Conservation (phyloP, 2,888 invertebrate species). For the Julus scandinavius region DNA sequence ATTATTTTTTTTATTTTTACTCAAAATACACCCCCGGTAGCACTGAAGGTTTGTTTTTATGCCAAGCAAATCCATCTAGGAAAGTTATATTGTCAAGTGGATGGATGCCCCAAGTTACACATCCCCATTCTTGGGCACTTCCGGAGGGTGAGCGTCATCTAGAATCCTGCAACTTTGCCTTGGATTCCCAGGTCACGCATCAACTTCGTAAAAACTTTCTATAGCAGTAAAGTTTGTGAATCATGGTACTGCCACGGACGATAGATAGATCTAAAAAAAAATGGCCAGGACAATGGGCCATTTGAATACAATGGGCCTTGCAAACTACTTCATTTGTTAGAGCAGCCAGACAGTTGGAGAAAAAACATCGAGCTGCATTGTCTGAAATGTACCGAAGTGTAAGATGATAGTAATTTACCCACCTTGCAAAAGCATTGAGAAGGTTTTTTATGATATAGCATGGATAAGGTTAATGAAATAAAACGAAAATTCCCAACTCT, state of each 20-base stretch:
- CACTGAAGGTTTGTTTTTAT: slow-evolving; percentile 40
- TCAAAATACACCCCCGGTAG: slow-evolving; percentile 38
- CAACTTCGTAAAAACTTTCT: neutral
- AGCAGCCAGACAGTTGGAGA: too few relatives aligned
- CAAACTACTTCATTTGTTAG: neutral
- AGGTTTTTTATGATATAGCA: too few relatives aligned
- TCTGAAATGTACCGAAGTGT: too few relatives aligned
- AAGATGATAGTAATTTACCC: too few relatives aligned
- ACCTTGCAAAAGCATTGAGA: too few relatives aligned
- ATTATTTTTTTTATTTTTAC: slow-evolving; percentile 44
- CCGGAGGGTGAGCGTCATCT: neutral
- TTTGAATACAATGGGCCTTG: neutral
- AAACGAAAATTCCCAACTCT: too few relatives aligned
- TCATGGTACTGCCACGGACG: neutral
- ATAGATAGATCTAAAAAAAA: neutral
- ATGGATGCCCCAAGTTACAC: neutral
- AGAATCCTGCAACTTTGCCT: too few relatives aligned
- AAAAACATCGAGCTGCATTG: too few relatives aligned
- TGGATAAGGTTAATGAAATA: too few relatives aligned
- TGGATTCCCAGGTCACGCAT: neutral
- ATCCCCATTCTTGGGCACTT: slow-evolving; percentile 34
- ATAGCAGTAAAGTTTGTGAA: neutral
- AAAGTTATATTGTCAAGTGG: slow-evolving; percentile 35
- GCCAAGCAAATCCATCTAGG: slow-evolving; percentile 16
- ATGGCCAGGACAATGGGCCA: neutral